Conservation (phyloP, 2,888 invertebrate species). For the Eupithecia tripunctaria region DNA sequence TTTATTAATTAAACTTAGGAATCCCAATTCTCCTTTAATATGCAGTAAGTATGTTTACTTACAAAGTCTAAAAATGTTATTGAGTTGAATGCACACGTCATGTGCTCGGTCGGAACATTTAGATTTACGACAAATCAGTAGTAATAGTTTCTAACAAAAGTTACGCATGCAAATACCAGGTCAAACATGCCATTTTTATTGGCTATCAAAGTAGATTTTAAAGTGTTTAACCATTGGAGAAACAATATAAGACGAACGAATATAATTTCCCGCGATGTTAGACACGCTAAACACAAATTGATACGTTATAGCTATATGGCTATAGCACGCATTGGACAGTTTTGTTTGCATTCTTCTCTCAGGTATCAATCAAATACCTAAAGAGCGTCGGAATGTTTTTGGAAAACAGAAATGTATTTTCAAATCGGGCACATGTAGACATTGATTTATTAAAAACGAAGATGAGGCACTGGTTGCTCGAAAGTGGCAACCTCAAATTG, state of each 20-base stretch:
- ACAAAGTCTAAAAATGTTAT: too few species aligned
- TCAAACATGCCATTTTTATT: neutral
- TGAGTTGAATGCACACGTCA: too few species aligned
- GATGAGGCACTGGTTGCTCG: too few species aligned
- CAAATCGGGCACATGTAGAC: neutral
- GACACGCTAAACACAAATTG: neutral
- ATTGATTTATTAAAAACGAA: too few species aligned
- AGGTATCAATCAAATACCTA: constrained; percentile 47
- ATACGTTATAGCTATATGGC: too few species aligned
- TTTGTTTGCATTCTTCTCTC: constrained; percentile 51
- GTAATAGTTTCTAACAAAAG: neutral
- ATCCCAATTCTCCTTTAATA: too few species aligned
- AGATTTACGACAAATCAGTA: neutral
- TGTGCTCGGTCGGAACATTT: neutral
- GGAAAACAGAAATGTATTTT: constrained; percentile 52
- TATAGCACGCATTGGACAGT: neutral
- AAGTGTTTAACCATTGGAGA: neutral
- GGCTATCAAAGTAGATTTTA: neutral
- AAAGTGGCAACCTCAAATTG: too few species aligned
- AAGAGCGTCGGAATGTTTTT: constrained; percentile 52
- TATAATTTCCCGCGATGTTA: neutral
- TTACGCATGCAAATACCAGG: neutral
- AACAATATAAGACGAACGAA: neutral
- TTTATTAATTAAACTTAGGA: too few species aligned
- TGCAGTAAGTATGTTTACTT: too few species aligned